Conservation (phyloP, 30 jellyfish, hydroid and myxozoan species). For the Aurelia sp. region DNA sequence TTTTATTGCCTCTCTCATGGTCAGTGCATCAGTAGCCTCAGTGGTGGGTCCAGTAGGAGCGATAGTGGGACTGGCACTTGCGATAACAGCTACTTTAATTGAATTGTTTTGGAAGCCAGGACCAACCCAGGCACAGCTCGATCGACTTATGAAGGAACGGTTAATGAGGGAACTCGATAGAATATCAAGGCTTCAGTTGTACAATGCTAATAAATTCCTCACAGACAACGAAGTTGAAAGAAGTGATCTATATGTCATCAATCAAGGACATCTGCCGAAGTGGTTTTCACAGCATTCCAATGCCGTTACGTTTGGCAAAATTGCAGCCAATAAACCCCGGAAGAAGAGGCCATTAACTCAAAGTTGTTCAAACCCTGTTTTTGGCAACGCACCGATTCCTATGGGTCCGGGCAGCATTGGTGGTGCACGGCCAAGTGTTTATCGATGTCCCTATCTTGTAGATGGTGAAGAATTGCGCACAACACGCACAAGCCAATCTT, state of each 20-base stretch:
- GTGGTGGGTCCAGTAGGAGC: slow-evolving; percentile 35
- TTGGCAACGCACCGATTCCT: neutral
- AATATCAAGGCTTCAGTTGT: neutral
- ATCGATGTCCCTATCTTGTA: slow-evolving; percentile 13
- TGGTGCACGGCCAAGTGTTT: neutral
- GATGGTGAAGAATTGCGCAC: neutral
- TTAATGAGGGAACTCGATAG: slow-evolving; percentile 26
- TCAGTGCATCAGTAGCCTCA: slow-evolving; percentile 6
- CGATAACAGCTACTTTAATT: slow-evolving; percentile 24
- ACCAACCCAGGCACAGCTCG: slow-evolving; percentile 17
- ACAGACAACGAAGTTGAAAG: neutral
- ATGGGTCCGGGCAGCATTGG: too few relatives aligned
- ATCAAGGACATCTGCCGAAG: slow-evolving; percentile 1
- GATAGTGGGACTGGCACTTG: slow-evolving; percentile 1
- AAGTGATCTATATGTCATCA: slow-evolving; percentile 3
- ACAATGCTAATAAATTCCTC: neutral
- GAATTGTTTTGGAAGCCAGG: slow-evolving; percentile 16
- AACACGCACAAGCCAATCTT: neutral
- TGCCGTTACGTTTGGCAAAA: neutral
- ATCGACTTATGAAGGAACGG: neutral
- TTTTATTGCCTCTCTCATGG: slow-evolving; percentile 6
- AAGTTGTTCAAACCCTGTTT: neutral
- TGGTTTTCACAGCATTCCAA: neutral
- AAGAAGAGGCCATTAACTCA: neutral
- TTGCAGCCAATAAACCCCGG: neutral